A percentile compares a stretch with the other conserved stretches of the same genome.
phyloP scores from a whole-genome alignment of 2,797 vertebrate species.

The Typhlichthys subterraneus region DNA sequence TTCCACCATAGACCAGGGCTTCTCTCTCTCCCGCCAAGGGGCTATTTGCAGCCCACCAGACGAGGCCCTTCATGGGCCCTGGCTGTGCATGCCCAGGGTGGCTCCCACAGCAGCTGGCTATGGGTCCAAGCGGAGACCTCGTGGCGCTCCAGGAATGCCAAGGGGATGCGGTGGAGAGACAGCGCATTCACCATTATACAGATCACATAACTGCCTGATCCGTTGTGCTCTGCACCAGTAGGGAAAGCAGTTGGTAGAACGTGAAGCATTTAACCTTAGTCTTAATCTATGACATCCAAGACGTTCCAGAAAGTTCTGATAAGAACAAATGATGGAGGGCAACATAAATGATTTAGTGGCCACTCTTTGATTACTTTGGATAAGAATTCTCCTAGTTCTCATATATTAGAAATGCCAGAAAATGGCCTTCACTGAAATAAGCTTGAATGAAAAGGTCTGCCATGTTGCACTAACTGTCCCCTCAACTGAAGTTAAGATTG shows the following conservation, averaged over 20 bases:
- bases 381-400: neutral
- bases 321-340: neutral
- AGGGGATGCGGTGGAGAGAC: neutral
- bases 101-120: slow-evolving; percentile 56
- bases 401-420: neutral
- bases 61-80: slow-evolving; percentile 33
- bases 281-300: too few relatives aligned
- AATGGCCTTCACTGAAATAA: too few relatives aligned
- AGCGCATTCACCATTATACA: neutral
- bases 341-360: neutral
- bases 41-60: slow-evolving; percentile 67
- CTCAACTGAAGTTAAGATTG: neutral
- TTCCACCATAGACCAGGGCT: slow-evolving; percentile 21
- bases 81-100: slow-evolving; percentile 33
- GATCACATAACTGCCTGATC: slow-evolving; percentile 13
- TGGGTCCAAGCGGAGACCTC: slow-evolving; percentile 22
- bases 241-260: neutral
- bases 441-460: neutral
- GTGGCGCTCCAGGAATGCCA: slow-evolving; percentile 32
- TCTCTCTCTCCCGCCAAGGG: slow-evolving; percentile 15
- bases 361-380: neutral
- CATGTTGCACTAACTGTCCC: neutral
- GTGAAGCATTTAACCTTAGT: too few relatives aligned
- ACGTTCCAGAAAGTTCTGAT: neutral
- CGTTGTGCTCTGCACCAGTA: neutral